Base-by-base conservation (phyloP, 2,888 invertebrate species). In the Melinopterus prodromus region DNA sequence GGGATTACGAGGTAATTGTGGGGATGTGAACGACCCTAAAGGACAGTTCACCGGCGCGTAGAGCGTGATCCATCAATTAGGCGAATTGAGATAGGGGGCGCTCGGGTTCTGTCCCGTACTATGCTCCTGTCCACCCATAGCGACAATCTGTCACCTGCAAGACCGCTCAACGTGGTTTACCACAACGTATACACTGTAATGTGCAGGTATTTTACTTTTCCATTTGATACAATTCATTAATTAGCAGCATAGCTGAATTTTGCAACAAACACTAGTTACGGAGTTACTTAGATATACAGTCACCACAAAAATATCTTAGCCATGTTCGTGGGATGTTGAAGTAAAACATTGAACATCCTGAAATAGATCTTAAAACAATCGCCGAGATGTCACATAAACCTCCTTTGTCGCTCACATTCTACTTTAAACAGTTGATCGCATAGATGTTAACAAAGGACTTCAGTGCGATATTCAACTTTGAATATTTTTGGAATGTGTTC, bases 21-120 rank as follows among this genome's bases (percentile, higher is more conserved):
- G 53, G 53, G 12, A 53, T 53, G 53, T 12, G 9, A 12, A 53
- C 53, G 53, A 53, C 53, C 53, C 53, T 53, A 53, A 53, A 53
- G 53, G 53, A 53, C 53, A 53, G 53, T 53, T 53, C 53, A 53
- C 9, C 5, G 53, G 53, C 53, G 53, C 53, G 53, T 53, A 53
- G 87, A 83, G 87, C 84, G 83, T 84, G 81, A 87, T 88, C 86
- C 87, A 87, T 88, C 88, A 88, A 87, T 88, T 88, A 88, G 85
- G 84, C 72, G 78, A 69, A 75, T 53, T 53, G 53, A 12, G 53
- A 78, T 75, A 77, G 80, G 84, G 78, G 82, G 84, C 83, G 26
- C 26, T 26, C 26, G 26, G 26, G 26, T 26, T 26, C 84, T 83
- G 84, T 83, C 84, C 53, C 1, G 53, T 53, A 1, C 53, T 53